Evolutionary conservation across 2,888 invertebrate genomes (phyloP), one percentile per base, ranked within the genome.

Genomic region (Miltochrista miniata): DNA sequence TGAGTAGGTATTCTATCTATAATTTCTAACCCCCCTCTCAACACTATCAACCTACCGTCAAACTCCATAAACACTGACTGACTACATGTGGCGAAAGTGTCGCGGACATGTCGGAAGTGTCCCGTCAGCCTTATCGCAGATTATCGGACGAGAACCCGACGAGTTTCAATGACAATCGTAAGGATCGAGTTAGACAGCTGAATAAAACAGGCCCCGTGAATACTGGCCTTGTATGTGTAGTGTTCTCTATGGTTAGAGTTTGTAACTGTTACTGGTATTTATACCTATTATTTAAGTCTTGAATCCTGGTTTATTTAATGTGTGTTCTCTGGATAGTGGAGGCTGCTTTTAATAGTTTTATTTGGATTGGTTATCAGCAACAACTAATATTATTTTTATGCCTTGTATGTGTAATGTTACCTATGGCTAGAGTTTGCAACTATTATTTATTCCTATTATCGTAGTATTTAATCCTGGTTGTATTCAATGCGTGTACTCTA

Each of bases 51-150:
- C 18, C 15, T 7, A 44, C 35, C 33, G 45, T 50, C 43, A 54
- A 63, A 64, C 53, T 59, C 45, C 39, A 37, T 42, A 42, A 51
- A 30, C 51, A 48, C 45, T 9, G 9, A 8, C 24, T n/a, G 30
- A 7, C 45, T 54, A 45, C 56, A 56, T 67, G 64, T 65, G 58
- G 71, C 68, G 61, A 76, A 74, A 76, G 71, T 74, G 74, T 76
- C 72, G 64, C 57, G 40, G 49, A 58, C 61, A 56, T 59, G 70
- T 75, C 79, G 80, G 80, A 77, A 78, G 60, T 61, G 66, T 72
- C 71, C 58, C 57, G 49, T 42, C 42, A 54, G 48, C 18, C 46
- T 51, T 42, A 38, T 50, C 54, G 48, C 57, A 65, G 76, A 80
- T 78, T 76, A 80, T 70, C 75, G 68, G 49, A 56, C 56, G 64